These are phyloP conservation scores for fruit fly (Drosophila melanogaster) DNA, from an alignment of 1,140 invertebrate species.

Conservation along the genomic window DNA sequence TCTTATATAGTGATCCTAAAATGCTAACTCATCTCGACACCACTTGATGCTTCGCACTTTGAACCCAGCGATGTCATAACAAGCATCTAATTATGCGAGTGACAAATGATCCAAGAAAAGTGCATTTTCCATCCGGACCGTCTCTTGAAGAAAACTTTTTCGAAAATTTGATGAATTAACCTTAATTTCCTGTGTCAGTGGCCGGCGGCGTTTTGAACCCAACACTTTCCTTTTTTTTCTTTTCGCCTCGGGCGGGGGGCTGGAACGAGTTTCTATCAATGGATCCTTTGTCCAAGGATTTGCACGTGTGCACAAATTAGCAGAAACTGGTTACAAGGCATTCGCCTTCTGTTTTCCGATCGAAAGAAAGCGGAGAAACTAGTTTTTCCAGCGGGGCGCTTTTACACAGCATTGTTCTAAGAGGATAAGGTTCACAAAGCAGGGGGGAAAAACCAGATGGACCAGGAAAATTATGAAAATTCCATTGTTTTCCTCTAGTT, in stretches of 20 bases:
- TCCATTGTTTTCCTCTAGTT: slow-evolving; percentile 52
- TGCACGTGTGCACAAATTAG: slow-evolving; percentile 81
- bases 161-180: slow-evolving; percentile 66
- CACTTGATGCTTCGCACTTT: slow-evolving; percentile 26
- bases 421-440: slow-evolving; percentile 15
- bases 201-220: slow-evolving; percentile 62
- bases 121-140: slow-evolving; percentile 14
- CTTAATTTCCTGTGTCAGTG: slow-evolving; percentile 76
- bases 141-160: slow-evolving; percentile 1
- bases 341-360: slow-evolving; percentile 54
- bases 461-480: slow-evolving; percentile 69
- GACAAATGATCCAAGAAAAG: slow-evolving; percentile 54
- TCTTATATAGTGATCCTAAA: slow-evolving; percentile 3
- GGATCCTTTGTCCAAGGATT: slow-evolving; percentile 63
- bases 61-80: slow-evolving; percentile 38
- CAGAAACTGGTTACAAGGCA: slow-evolving; percentile 64
- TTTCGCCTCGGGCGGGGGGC: slow-evolving; percentile 9
- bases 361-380: slow-evolving; percentile 51
- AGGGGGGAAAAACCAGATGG: slow-evolving; percentile 53
- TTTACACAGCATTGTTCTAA: slow-evolving; percentile 64
- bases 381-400: slow-evolving; percentile 59
- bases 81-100: slow-evolving; percentile 51
- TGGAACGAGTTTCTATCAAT: slow-evolving; percentile 36
- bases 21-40: slow-evolving; percentile 37
- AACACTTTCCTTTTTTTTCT: slow-evolving; percentile 45